phyloP scores from a whole-genome alignment of 2,113 vertebrate species.

The Microcebus jonahi region DNA sequence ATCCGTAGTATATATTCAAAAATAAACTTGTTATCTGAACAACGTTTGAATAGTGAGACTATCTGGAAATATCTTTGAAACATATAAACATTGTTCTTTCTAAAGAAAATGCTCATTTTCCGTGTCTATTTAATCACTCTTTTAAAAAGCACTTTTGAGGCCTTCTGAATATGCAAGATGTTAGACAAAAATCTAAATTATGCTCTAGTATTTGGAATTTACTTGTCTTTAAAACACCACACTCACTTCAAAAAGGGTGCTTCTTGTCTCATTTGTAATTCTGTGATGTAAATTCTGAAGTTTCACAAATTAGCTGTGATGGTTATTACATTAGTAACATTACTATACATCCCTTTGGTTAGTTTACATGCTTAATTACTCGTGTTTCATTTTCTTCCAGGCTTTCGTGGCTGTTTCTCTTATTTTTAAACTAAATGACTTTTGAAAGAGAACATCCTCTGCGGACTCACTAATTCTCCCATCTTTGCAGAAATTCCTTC shows the following conservation, averaged over 20 bases:
- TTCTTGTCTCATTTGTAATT: neutral
- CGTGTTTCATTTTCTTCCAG: constrained; percentile 35
- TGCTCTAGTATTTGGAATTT: neutral
- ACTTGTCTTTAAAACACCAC: neutral
- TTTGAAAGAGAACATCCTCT: constrained; percentile 23
- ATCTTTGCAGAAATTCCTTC: neutral
- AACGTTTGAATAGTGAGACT: neutral
- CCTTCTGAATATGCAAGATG: neutral
- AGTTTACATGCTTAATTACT: constrained; percentile 42
- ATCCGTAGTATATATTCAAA: neutral
- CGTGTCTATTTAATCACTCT: neutral
- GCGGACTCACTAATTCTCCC: constrained; percentile 2
- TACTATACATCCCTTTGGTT: neutral
- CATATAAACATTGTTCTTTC: neutral
- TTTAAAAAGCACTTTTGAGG: neutral
- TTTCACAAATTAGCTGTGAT: neutral
- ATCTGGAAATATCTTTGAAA: neutral
- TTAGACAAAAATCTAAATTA: neutral
- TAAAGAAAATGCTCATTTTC: neutral
- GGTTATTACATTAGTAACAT: neutral
- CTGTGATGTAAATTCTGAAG: neutral
- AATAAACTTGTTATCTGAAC: neutral
- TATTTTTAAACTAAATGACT: constrained; percentile 53
- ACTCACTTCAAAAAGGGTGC: neutral
- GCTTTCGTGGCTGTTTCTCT: constrained; percentile 17